These are phyloP conservation scores for Drosophila incognita DNA, from an alignment of 2,888 invertebrate species.

Conservation along the genomic window DNA sequence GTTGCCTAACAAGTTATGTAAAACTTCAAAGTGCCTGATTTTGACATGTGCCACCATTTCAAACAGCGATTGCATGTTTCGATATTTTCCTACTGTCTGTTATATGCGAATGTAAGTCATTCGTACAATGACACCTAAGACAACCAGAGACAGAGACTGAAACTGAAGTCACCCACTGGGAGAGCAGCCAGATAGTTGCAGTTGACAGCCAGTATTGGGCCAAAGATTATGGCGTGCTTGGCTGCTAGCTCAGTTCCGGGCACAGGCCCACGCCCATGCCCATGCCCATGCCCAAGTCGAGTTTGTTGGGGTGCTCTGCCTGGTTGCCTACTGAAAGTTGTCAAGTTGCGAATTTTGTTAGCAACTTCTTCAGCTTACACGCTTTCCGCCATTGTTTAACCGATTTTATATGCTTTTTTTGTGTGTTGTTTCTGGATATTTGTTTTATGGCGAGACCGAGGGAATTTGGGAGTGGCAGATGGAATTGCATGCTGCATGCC, in stretches of 20 bases:
- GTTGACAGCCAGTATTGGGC: conserved; percentile 17
- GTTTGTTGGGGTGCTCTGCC: conserved; percentile 13
- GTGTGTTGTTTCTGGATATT: conserved; percentile 27
- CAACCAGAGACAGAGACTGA: conserved; percentile 11
- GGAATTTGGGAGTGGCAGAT: conserved; percentile 14
- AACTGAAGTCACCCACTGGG: conserved; percentile 1
- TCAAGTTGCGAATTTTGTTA: conserved; percentile 76
- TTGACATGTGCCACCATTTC: conserved; percentile 2
- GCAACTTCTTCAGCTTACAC: conserved; percentile 63
- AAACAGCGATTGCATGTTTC: conserved; percentile 9
- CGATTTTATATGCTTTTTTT: conserved; percentile 46
- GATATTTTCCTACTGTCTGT: conserved; percentile 12
- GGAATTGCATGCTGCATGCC: conserved; percentile 30
- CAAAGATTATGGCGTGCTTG: conserved; percentile 44
- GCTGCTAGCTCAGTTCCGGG: conserved; percentile 11
- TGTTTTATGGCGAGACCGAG: conserved; percentile 28
- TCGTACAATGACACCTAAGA: conserved; percentile 68
- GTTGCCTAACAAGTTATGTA: background rate
- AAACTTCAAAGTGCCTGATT: conserved; percentile 4
- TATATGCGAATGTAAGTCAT: conserved; percentile 64
- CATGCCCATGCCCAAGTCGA: conserved; percentile 2
- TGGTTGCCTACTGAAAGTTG: conserved; percentile 48
- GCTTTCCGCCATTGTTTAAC: conserved; percentile 49
- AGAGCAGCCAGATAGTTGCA: conserved; percentile 7
- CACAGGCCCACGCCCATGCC: background rate